Conservation (phyloP, 2,797 vertebrate species). For the Eurystomus glaucurus region DNA sequence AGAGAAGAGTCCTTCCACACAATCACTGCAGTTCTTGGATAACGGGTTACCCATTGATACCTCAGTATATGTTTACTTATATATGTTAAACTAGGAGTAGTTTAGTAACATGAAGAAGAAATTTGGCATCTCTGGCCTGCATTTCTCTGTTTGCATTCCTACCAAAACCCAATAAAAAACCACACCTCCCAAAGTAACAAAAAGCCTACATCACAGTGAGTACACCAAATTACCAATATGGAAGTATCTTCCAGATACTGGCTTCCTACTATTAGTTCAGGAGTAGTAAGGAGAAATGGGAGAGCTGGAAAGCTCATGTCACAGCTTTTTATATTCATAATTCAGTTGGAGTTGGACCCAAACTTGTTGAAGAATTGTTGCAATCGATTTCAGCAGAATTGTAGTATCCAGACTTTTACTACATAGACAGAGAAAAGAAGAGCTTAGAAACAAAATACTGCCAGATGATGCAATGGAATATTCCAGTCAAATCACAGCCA, state of each 20-base stretch:
- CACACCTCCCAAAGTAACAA: neutral
- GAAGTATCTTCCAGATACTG: neutral
- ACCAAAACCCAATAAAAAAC: neutral
- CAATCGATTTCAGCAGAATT: neutral
- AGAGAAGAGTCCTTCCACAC: neutral
- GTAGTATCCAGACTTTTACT: neutral
- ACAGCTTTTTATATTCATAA: neutral
- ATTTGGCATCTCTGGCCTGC: neutral
- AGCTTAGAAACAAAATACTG: neutral
- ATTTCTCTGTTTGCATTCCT: neutral
- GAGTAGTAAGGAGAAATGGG: neutral
- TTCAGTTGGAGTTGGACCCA: neutral
- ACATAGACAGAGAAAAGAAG: neutral
- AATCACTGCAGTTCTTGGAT: neutral
- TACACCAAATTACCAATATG: neutral
- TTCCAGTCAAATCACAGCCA: neutral
- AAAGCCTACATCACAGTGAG: neutral
- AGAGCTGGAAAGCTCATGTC: neutral
- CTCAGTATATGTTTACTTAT: neutral
- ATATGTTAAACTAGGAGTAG: neutral
- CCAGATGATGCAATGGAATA: neutral
- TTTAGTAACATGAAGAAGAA: neutral
- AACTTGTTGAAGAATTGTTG: neutral
- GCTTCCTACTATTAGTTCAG: constrained; percentile 14
- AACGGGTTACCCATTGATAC: neutral